These are phyloP conservation scores for Lottia scabra DNA, from an alignment of 2,888 invertebrate genomes.

Conservation along the genomic window DNA sequence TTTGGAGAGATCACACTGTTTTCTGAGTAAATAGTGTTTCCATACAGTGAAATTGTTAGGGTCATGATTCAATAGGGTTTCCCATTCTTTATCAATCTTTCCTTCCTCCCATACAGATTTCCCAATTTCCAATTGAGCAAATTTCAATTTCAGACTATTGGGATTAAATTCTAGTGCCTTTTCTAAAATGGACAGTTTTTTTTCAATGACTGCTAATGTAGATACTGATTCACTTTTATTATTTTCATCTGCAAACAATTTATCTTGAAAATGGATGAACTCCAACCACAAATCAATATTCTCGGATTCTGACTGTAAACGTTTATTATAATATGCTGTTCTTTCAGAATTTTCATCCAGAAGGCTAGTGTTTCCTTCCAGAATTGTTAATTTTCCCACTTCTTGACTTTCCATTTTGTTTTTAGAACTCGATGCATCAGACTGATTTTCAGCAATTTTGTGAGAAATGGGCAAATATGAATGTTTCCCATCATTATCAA, in stretches of 20 bases:
- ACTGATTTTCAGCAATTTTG: no score
- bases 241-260: slow-evolving; percentile 34
- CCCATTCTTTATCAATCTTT: slow-evolving; percentile 66
- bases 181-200: slow-evolving; percentile 69
- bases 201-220: slow-evolving; percentile 60
- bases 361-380: slow-evolving; percentile 54
- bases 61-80: slow-evolving; percentile 67
- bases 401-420: no score
- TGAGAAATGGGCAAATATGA: neutral
- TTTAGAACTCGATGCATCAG: no score
- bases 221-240: slow-evolving; percentile 1
- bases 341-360: slow-evolving; percentile 16
- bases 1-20: slow-evolving; percentile 63
- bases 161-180: slow-evolving; percentile 69
- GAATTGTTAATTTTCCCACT: slow-evolving; percentile 20
- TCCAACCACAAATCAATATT: slow-evolving; percentile 69
- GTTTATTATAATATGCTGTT: slow-evolving; percentile 59
- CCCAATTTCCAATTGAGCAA: slow-evolving; percentile 63
- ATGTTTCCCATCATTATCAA: neutral
- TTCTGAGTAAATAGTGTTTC: slow-evolving; percentile 65
- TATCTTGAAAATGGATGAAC: slow-evolving; percentile 70
- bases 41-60: slow-evolving; percentile 67
- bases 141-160: slow-evolving; percentile 61
- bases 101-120: slow-evolving; percentile 61
- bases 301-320: slow-evolving; percentile 61